These are phyloP conservation scores for Uropetala carovei DNA, from an alignment of 2,888 invertebrate species.

Conservation along the genomic window DNA sequence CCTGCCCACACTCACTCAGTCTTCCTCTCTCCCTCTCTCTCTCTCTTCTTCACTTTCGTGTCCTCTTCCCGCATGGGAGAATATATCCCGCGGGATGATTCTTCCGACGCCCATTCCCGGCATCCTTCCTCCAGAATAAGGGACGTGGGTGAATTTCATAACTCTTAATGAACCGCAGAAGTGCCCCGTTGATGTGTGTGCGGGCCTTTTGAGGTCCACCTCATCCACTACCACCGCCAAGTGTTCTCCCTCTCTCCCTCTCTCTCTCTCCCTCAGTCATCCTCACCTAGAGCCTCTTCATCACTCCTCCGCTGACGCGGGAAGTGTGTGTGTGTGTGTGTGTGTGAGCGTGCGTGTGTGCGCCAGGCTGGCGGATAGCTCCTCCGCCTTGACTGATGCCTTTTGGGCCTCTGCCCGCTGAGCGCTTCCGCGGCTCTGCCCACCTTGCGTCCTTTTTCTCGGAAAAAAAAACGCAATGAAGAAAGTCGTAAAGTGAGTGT, in stretches of 20 bases:
- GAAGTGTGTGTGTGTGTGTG: not conserved
- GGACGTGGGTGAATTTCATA: not conserved
- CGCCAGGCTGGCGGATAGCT: not conserved
- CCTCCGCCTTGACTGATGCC: not conserved
- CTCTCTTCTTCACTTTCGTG: not conserved
- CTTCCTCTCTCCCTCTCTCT: not conserved
- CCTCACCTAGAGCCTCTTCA: no score
- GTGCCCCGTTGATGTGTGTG: no score
- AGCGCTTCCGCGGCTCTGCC: not conserved
- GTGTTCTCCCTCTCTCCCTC: no score
- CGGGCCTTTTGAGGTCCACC: no score
- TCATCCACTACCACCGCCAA: no score
- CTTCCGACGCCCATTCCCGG: not conserved
- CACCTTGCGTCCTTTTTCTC: not conserved
- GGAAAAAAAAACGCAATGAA: not conserved
- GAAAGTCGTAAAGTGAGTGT: not conserved
- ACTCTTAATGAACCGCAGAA: no score
- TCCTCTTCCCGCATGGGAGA: not conserved
- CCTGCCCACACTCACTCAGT: not conserved
- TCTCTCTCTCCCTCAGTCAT: no score
- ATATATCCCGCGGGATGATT: not conserved
- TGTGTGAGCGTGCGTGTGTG: not conserved
- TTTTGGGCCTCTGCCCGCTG: not conserved
- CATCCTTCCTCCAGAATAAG: not conserved
- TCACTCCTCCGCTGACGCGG: no score